Evolutionary conservation across 2,888 invertebrate species (phyloP).

Genomic region (Rutpela maculata): DNA sequence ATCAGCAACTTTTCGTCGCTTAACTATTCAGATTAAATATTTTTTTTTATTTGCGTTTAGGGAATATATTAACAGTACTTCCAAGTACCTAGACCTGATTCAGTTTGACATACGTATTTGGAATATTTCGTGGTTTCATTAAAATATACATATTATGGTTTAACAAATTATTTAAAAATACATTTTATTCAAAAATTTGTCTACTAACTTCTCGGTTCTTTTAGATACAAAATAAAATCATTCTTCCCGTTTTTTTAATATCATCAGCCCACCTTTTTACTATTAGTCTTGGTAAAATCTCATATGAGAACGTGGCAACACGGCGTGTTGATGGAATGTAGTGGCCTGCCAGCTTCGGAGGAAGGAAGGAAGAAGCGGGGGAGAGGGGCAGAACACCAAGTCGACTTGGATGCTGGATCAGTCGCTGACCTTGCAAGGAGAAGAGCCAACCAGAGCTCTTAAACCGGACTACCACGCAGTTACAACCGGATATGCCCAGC

Average conservation of each 20-base stretch:
- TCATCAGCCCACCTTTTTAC: conserved; percentile 5
- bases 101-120: too few species aligned
- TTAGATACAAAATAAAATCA: background rate
- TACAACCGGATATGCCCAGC: conserved; percentile 70
- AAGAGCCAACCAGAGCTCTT: conserved; percentile 59
- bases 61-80: too few species aligned
- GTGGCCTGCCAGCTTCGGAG: conserved; percentile 64
- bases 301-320: conserved; percentile 62
- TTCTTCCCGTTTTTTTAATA: background rate
- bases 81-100: too few species aligned
- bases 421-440: conserved; percentile 75
- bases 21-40: too few species aligned
- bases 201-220: too few species aligned
- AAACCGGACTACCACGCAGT: conserved; percentile 63
- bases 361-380: conserved; percentile 72
- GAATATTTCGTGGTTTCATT: too few species aligned
- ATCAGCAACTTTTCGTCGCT: too few species aligned
- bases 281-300: conserved; percentile 15
- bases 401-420: conserved; percentile 68
- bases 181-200: too few species aligned
- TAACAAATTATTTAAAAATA: too few species aligned
- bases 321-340: conserved; percentile 65
- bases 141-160: too few species aligned
- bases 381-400: conserved; percentile 56
- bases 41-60: too few species aligned